Percentiles rank a stretch among this genome's conserved stretches.
Evolutionary conservation across 2,113 vertebrate species (phyloP).

Genomic region (Gila orcuttii): DNA sequence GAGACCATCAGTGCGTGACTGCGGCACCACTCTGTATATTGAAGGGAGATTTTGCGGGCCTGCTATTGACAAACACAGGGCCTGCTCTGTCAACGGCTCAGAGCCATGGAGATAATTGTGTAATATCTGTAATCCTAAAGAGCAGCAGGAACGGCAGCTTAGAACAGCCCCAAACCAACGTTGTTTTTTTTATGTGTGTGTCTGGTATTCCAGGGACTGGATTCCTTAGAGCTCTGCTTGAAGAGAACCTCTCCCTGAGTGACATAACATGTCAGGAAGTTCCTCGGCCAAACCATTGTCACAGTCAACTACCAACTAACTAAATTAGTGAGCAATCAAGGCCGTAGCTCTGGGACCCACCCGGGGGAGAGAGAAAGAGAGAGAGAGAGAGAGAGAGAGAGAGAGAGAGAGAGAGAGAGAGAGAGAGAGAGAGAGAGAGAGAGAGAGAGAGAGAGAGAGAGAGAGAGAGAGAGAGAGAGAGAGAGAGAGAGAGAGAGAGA

Average conservation of each 20-base stretch:
- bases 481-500: neutral
- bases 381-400: no score
- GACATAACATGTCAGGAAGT: slow-evolving; percentile 46
- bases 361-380: slow-evolving; percentile 37
- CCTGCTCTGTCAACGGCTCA: slow-evolving; percentile 59
- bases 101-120: slow-evolving; percentile 66
- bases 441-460: neutral
- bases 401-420: no score
- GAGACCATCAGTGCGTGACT: slow-evolving; percentile 20
- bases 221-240: slow-evolving; percentile 56
- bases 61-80: slow-evolving; percentile 60
- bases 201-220: slow-evolving; percentile 51
- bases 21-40: neutral
- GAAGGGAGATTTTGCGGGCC: slow-evolving; percentile 9
- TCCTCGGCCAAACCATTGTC: slow-evolving; percentile 41
- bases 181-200: slow-evolving; percentile 36
- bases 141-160: slow-evolving; percentile 55
- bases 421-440: neutral
- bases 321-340: slow-evolving; percentile 39
- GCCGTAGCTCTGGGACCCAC: neutral
- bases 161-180: slow-evolving; percentile 54
- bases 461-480: no score
- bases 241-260: slow-evolving; percentile 48
- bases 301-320: slow-evolving; percentile 34
- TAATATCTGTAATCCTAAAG: slow-evolving; percentile 61